These are phyloP conservation scores for Caretta caretta DNA, from an alignment of 2,113 vertebrate genomes.

Conservation along the genomic window DNA sequence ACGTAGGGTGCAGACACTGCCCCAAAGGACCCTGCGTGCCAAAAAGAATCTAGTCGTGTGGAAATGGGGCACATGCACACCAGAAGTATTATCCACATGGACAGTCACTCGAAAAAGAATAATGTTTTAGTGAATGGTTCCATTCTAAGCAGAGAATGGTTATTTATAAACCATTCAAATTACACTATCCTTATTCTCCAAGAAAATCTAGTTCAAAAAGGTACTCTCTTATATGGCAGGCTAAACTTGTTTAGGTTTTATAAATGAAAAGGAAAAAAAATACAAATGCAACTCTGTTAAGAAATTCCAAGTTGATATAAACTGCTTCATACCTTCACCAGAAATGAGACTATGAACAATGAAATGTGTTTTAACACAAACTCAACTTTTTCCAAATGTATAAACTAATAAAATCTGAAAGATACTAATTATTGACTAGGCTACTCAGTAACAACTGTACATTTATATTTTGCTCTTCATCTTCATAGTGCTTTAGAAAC, in stretches of 20 bases:
- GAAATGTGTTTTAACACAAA: not conserved
- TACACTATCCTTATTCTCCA: not conserved
- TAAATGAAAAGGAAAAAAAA: not conserved
- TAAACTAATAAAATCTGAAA: not conserved
- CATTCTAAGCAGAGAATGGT: conserved; percentile 10
- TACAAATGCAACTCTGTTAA: not conserved
- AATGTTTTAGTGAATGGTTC: conserved; percentile 37
- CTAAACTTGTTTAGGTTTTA: not conserved
- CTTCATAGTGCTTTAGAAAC: not conserved
- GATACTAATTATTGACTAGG: not conserved
- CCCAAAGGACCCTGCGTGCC: not conserved
- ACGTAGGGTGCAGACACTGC: not conserved
- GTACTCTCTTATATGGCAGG: not conserved
- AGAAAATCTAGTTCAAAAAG: not conserved
- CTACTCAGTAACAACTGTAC: not conserved
- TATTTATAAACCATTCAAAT: conserved; percentile 23
- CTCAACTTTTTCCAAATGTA: not conserved
- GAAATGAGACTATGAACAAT: not conserved
- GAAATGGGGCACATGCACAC: conserved; percentile 39
- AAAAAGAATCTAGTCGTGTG: not conserved
- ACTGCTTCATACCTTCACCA: not conserved
- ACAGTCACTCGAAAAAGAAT: conserved; percentile 39
- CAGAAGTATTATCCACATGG: conserved; percentile 27
- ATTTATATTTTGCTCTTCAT: not conserved
- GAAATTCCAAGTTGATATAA: not conserved